Conservation (phyloP, 2,113 vertebrate genomes). For the Hyla sarda region DNA sequence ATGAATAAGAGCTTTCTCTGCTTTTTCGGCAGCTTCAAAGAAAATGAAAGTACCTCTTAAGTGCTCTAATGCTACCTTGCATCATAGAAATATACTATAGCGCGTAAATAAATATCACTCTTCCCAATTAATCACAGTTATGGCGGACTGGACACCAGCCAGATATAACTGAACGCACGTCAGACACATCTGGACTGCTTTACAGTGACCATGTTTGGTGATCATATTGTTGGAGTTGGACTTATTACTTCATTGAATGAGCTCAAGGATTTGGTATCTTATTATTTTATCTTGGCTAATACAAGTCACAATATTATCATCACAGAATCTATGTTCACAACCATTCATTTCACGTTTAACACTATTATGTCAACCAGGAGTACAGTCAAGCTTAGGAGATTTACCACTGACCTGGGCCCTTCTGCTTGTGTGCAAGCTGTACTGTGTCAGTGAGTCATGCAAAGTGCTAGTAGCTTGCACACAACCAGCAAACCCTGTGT, state of each 20-base stretch:
- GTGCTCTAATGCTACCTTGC: slow-evolving; percentile 40
- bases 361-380: background rate
- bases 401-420: too few species aligned
- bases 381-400: background rate
- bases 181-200: slow-evolving; percentile 79
- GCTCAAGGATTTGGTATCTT: background rate
- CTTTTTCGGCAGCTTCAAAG: slow-evolving; percentile 12
- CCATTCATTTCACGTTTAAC: background rate
- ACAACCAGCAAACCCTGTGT: too few species aligned
- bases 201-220: slow-evolving; percentile 62
- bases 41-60: slow-evolving; percentile 28
- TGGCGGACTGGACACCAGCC: slow-evolving; percentile 64
- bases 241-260: slow-evolving; percentile 51
- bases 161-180: slow-evolving; percentile 74
- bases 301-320: background rate
- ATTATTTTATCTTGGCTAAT: slow-evolving; percentile 5
- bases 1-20: slow-evolving; percentile 13
- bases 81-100: slow-evolving; percentile 30
- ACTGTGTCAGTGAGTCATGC: too few species aligned
- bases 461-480: too few species aligned
- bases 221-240: slow-evolving; percentile 53
- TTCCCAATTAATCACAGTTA: slow-evolving; percentile 74
- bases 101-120: slow-evolving; percentile 59
- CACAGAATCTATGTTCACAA: background rate
- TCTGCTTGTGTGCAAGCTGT: too few species aligned